These are phyloP conservation scores for Artibeus lituratus DNA, from an alignment of 2,797 vertebrate species.

Conservation along the genomic window DNA sequence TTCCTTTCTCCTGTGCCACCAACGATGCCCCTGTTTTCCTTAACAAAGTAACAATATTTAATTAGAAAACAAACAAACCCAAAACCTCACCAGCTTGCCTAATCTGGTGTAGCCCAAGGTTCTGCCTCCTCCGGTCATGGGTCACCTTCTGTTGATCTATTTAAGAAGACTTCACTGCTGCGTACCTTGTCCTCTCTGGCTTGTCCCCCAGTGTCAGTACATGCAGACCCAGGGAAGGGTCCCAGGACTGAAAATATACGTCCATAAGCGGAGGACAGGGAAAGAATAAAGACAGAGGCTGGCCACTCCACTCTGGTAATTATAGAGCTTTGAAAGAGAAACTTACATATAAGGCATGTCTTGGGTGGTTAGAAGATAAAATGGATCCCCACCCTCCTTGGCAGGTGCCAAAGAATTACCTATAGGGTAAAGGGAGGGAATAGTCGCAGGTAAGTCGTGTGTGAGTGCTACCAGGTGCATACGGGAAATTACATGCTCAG, in stretches of 20 bases:
- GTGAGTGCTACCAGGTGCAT: background rate
- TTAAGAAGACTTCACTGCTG: background rate
- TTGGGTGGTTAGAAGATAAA: background rate
- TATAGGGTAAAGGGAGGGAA: background rate
- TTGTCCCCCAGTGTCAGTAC: background rate
- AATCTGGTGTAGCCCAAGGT: background rate
- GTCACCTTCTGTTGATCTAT: background rate
- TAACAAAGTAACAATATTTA: background rate
- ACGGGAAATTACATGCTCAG: background rate
- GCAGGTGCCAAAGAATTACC: background rate
- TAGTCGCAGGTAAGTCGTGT: background rate
- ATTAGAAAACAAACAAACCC: background rate
- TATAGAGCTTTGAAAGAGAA: background rate
- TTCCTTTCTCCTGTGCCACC: background rate
- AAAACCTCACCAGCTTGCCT: background rate
- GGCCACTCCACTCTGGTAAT: background rate
- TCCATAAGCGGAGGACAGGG: background rate
- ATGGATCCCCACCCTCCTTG: background rate
- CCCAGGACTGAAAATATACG: background rate
- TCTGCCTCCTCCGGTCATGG: background rate
- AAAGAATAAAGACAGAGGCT: background rate
- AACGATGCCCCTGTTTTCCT: background rate
- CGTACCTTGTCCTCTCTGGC: accelerated
- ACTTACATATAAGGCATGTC: background rate
- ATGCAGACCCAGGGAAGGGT: background rate